phyloP scores from a whole-genome alignment of 30 jellyfish, hydroid and myxozoan genomes.

The Pseudorhiza aurosa region DNA sequence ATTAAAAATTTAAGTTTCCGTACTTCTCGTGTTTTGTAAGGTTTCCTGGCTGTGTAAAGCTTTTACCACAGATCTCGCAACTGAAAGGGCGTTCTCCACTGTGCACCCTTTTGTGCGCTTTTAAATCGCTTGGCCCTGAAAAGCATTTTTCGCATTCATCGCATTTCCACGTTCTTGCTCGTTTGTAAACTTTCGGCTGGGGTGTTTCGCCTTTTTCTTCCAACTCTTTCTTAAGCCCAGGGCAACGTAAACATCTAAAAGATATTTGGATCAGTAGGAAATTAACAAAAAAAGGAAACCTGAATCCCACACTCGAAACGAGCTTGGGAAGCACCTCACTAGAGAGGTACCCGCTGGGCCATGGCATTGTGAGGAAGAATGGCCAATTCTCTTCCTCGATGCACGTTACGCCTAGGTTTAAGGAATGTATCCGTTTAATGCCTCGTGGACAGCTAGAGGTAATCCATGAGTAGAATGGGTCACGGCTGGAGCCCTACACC shows the following conservation, averaged over 20 bases:
- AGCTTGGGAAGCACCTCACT: too few species aligned
- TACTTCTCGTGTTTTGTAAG: slow-evolving; percentile 64
- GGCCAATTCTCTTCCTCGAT: too few species aligned
- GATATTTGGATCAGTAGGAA: background rate
- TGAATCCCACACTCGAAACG: too few species aligned
- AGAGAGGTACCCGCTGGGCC: too few species aligned
- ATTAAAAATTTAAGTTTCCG: too few species aligned
- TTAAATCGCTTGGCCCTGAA: slow-evolving; percentile 75
- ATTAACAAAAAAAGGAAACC: too few species aligned
- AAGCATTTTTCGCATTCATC: slow-evolving; percentile 59
- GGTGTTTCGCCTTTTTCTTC: slow-evolving; percentile 49
- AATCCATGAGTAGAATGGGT: too few species aligned
- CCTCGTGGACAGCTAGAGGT: too few species aligned
- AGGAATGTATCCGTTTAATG: too few species aligned
- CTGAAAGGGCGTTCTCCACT: slow-evolving; percentile 66
- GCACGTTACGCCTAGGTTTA: too few species aligned
- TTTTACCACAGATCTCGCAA: slow-evolving; percentile 55
- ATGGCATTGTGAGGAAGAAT: too few species aligned
- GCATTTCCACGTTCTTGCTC: slow-evolving; percentile 57
- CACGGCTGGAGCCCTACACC: too few species aligned
- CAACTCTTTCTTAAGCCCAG: slow-evolving; percentile 30
- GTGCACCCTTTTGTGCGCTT: slow-evolving; percentile 68
- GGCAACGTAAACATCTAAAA: slow-evolving; percentile 41
- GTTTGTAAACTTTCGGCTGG: slow-evolving; percentile 21
- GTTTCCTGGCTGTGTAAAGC: slow-evolving; percentile 74